phyloP scores from a whole-genome alignment of 1,140 invertebrate genomes.

The Euwallacea similis region DNA sequence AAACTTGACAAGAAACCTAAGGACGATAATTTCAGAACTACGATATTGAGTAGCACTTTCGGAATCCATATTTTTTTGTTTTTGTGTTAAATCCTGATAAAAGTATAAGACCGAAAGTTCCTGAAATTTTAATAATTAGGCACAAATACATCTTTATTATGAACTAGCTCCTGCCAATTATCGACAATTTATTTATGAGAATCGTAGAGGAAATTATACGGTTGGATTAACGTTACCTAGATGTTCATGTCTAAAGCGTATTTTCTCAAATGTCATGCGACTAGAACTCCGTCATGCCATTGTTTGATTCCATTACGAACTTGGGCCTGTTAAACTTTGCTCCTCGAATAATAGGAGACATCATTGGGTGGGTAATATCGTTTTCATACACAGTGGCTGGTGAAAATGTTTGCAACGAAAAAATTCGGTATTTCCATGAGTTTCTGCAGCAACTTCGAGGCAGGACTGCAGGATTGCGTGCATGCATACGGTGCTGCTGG shows the following conservation, averaged over 20 bases:
- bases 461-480: slow-evolving; percentile 30
- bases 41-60: too few species aligned
- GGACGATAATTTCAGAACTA: too few species aligned
- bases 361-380: too few species aligned
- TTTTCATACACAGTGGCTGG: too few species aligned
- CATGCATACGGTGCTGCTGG: slow-evolving; percentile 17
- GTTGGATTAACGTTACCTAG: slow-evolving; percentile 43
- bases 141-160: slow-evolving; percentile 35
- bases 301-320: slow-evolving; percentile 15
- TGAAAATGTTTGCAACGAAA: too few species aligned
- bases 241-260: slow-evolving; percentile 43
- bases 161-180: slow-evolving; percentile 40
- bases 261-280: slow-evolving; percentile 42
- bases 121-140: slow-evolving; percentile 1
- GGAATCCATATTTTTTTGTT: too few species aligned
- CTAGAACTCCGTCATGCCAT: slow-evolving; percentile 37
- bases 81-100: too few species aligned
- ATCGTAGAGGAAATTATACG: slow-evolving; percentile 42
- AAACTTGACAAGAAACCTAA: too few species aligned
- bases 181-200: slow-evolving; percentile 43
- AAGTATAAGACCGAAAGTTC: background rate
- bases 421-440: background rate
- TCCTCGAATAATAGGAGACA: too few species aligned
- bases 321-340: too few species aligned
- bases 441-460: slow-evolving; percentile 11